Base-by-base conservation (phyloP, 2,888 invertebrate genomes). In the Ypsolopha sequella region DNA sequence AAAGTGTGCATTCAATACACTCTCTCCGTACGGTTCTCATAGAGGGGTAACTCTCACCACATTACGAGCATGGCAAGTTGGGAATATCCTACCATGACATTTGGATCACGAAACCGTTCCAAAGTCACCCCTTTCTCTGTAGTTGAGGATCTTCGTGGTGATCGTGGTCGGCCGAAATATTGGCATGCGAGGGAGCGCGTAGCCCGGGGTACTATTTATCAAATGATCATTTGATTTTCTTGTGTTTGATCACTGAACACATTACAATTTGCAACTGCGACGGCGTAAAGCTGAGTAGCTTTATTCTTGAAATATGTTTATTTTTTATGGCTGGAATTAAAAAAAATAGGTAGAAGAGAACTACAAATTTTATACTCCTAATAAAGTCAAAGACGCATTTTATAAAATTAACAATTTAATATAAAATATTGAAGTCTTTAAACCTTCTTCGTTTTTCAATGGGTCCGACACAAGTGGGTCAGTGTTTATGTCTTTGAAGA, bases 221-320 rank as follows among this genome's bases (percentile, higher is more conserved):
- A 87, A 87, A 87, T 87, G 82, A 87, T 87, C 87, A 84, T 87
- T 87, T 87, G 86, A 87, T 87, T 87, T 87, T 84, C 86, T 87
- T 87, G 86, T 87, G 81, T 87, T 87, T 87, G 86, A 87, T 87
- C 87, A 87, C 76, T 84, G 85, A 81, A 71, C 85, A 84, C 85
- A 82, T 85, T 85, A 86, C 69, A 76, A 79, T 84, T 84, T 80
- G 81, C 81, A 79, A 80, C 73, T 69, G 63, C 64, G 54, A 56
- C 63, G 58, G 58, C 60, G 59, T 60, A 60, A 63, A 59, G 58
- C 54, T 48, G 49, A 39, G n/a, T n/a, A 80, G 79, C 78, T 80
- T 77, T 61, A 78, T 77, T 73, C 53, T 57, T 51, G 44, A 51
- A 49, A 44, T 46, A 41, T 41, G 41, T 41, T 13, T 41, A 41